Base-by-base conservation (phyloP, 2,888 invertebrate species). In the Muschampia plurimacula region DNA sequence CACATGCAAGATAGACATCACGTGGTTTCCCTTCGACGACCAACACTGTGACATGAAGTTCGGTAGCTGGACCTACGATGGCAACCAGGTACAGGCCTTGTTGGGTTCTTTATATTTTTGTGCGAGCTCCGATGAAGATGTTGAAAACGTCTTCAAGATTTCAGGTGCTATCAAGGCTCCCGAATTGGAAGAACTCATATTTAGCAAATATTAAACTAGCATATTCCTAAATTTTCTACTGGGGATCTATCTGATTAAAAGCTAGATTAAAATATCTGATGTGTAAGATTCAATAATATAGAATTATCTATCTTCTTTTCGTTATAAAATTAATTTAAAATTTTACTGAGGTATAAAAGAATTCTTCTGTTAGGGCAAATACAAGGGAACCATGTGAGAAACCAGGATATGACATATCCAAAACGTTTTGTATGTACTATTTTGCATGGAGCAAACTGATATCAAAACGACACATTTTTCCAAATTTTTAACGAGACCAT, bases 11-110 rank as follows among this genome's bases (percentile, higher is more conserved):
- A 99, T 99, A 96, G 99, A 99, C 97, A 99, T 99, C 97, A 99
- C 99, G 95, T 99, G 99, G 99, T 99, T 99, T 96, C 99, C 99
- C 95, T 99, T 99, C 96, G 99, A 99, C 96, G 99, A 99, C 95
- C 99, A 99, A 96, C 97, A 97, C 95, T 99, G 99, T 96, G 97
- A 98, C 95, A 98, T 99, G 98, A 99, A 99, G 97, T 99, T 99
- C 95, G 99, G 99, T 95, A 99, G 99, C 96, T 99, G 99, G 99
- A 99, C 99, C 90, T 99, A 99, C 96, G 98, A 98, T 95, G 99
- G 99, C 96, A 97, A 97, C 96, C 98, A 98, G 97, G 98, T 98
- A 97, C 93, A 67, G 7, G 46, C 64, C 72, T 22, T 62, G 72
- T 9, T 55, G 74, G 76, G 74, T 72, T 67, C 62, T 57, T 72